These are phyloP conservation scores for Diadegma fenestrale DNA, from an alignment of 2,888 invertebrate species.

Conservation along the genomic window DNA sequence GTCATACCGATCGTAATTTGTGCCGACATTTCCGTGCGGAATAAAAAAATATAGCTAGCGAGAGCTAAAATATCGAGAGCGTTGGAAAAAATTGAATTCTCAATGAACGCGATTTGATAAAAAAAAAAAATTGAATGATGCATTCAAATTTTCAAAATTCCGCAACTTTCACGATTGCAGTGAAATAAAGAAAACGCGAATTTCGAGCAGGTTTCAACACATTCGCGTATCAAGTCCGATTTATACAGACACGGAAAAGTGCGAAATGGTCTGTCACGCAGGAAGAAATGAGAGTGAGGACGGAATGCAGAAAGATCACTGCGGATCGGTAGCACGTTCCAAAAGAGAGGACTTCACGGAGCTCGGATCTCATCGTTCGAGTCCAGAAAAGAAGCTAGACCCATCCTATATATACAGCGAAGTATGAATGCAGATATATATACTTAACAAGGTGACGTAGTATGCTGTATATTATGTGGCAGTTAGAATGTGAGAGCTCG, in stretches of 20 bases:
- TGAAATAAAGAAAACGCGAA: neutral
- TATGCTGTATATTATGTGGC: slow-evolving; percentile 28
- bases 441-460: slow-evolving; percentile 6
- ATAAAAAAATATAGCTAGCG: no score
- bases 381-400: slow-evolving; percentile 50
- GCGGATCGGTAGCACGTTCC: slow-evolving; percentile 52
- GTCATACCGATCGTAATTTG: no score
- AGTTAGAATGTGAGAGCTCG: slow-evolving; percentile 59
- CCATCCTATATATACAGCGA: slow-evolving; percentile 6
- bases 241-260: neutral
- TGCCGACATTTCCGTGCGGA: no score
- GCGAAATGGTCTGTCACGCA: slow-evolving; percentile 23
- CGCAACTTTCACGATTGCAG: neutral
- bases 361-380: slow-evolving; percentile 28
- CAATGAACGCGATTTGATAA: neutral
- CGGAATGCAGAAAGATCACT: slow-evolving; percentile 50
- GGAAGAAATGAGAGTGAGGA: slow-evolving; percentile 11
- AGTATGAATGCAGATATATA: slow-evolving; percentile 12
- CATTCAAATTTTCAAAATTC: neutral
- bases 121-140: neutral
- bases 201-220: no score
- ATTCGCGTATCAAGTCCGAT: slow-evolving; percentile 21
- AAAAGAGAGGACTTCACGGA: slow-evolving; percentile 45
- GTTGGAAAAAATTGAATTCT: no score
- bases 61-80: no score